Evolutionary conservation across 2,888 invertebrate genomes (phyloP).

Genomic region (Epicampocera succincta): DNA sequence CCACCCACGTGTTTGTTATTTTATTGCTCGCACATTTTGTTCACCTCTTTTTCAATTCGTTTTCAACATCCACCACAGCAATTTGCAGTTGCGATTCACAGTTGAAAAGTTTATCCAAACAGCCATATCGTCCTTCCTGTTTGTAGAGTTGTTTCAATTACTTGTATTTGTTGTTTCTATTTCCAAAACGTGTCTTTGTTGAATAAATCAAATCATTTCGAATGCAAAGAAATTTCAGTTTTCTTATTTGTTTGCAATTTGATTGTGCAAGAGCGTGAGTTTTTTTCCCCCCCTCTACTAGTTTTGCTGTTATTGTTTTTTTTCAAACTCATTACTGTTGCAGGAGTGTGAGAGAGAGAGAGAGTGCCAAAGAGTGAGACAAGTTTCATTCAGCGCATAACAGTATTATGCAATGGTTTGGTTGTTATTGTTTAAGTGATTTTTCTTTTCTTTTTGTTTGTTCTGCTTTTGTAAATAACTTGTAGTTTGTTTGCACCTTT

Average conservation of each 20-base stretch:
- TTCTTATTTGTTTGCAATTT: background rate
- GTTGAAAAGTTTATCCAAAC: conserved; percentile 21
- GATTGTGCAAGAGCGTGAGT: background rate
- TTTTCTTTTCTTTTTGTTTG: conserved; percentile 4
- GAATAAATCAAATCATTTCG: conserved; percentile 59
- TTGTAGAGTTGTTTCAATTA: background rate
- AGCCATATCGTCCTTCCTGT: background rate
- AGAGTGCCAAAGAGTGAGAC: background rate
- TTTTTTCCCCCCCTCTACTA: background rate
- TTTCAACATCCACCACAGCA: conserved; percentile 15
- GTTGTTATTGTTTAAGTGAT: conserved; percentile 1
- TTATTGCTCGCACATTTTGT: conserved; percentile 7
- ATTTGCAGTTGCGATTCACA: conserved; percentile 26
- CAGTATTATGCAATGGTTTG: background rate
- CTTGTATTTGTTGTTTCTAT: background rate
- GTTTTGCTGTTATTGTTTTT: conserved; percentile 3
- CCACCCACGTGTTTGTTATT: conserved; percentile 20
- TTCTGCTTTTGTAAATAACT: conserved; percentile 18
- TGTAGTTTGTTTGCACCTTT: background rate
- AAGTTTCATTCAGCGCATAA: background rate
- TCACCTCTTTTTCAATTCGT: background rate
- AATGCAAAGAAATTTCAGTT: conserved; percentile 26
- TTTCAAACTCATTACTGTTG: background rate
- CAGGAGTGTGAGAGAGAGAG: background rate
- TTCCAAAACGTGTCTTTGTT: conserved; percentile 47